These are phyloP conservation scores for Poeciliopsis infans DNA, from an alignment of 2,797 vertebrate species.

Conservation along the genomic window DNA sequence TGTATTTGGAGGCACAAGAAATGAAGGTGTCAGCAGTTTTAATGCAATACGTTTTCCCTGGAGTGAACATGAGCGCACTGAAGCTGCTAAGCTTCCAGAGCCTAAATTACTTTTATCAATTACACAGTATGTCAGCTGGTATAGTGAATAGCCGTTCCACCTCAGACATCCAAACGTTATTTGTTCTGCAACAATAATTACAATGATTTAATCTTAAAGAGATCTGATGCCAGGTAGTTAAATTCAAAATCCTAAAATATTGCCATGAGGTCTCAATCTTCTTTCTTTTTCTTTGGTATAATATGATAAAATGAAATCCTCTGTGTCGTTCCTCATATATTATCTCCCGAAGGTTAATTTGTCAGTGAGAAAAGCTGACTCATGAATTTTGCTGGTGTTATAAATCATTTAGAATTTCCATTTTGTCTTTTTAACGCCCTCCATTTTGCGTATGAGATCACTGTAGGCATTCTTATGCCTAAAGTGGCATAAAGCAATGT, in stretches of 20 bases:
- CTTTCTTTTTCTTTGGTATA: slow-evolving; percentile 8
- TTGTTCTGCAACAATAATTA: slow-evolving; percentile 4
- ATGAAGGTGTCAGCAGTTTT: slow-evolving; percentile 68
- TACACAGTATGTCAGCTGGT: slow-evolving; percentile 59
- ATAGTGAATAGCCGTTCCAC: slow-evolving; percentile 28
- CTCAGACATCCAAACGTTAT: slow-evolving; percentile 34
- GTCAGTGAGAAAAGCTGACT: slow-evolving; percentile 59
- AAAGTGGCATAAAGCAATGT: slow-evolving; percentile 44
- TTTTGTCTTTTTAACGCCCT: slow-evolving; percentile 37
- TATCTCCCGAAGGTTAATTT: slow-evolving; percentile 57
- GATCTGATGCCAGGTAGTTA: slow-evolving; percentile 5
- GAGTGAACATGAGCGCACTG: slow-evolving; percentile 56
- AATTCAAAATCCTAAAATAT: neutral
- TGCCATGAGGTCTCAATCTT: neutral
- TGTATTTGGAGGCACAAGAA: slow-evolving; percentile 46
- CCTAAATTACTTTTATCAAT: slow-evolving; percentile 76
- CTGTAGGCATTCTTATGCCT: slow-evolving; percentile 33
- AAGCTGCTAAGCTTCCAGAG: slow-evolving; percentile 53
- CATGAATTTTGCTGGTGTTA: slow-evolving; percentile 48
- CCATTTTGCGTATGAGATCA: slow-evolving; percentile 65
- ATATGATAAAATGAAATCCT: slow-evolving; percentile 25
- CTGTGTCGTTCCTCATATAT: slow-evolving; percentile 29
- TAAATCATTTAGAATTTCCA: slow-evolving; percentile 66
- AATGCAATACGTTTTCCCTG: slow-evolving; percentile 60
- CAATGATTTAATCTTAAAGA: slow-evolving; percentile 4